Base-by-base conservation (phyloP, 2,113 vertebrate genomes). In the Microcebus murinus region DNA sequence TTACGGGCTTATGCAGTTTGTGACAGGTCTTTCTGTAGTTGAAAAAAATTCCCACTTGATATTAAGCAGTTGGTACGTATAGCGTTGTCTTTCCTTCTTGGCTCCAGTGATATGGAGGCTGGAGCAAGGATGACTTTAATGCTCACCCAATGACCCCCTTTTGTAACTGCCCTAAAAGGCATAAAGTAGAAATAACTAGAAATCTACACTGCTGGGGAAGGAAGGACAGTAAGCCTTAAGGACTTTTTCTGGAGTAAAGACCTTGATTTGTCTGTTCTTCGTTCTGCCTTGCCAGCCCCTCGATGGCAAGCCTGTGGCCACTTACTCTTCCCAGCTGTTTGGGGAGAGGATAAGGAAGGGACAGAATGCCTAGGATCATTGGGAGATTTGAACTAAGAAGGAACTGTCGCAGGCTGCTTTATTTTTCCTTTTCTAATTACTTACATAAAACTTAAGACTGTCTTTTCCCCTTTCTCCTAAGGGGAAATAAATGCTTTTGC, bases 391-490 rank as follows among this genome's bases (percentile, higher is more conserved):
- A 92, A n/a, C 27, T 80, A 70, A 18, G n/a, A 91, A 81, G 10
- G 25, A 85, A 73, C 76, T 81, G 8, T 63, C 73, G 10, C 42
- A 65, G 36, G 15, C 82, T 93, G 71, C 80, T 90, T 96, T 65
- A 83, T 96, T 95, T 95, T 77, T 61, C 27, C 20, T 74, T 91
- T 79, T 89, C 55, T 88, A 79, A 86, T 97, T 92, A 39, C 59
- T 95, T 81, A 90, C 17, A 55, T 71, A 71, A 82, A 79, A 31
- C 48, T 76, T 89, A 74, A 59, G 18, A n/a, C 74, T 8, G 6
- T 52, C 21, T 90, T 96, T 91, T n/a, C 20, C 50, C 67, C 31
- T 63, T 85, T 82, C 65, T 68, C 36, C 36, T 90, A 89, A 94
- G 68, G 7, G 14, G 4, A n/a, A 39, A 68, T 55, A 50, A 36